Evolutionary conservation across 1,140 invertebrate genomes (phyloP), one percentile per base, ranked within the genome.

Genomic region (Telenomus remus): DNA sequence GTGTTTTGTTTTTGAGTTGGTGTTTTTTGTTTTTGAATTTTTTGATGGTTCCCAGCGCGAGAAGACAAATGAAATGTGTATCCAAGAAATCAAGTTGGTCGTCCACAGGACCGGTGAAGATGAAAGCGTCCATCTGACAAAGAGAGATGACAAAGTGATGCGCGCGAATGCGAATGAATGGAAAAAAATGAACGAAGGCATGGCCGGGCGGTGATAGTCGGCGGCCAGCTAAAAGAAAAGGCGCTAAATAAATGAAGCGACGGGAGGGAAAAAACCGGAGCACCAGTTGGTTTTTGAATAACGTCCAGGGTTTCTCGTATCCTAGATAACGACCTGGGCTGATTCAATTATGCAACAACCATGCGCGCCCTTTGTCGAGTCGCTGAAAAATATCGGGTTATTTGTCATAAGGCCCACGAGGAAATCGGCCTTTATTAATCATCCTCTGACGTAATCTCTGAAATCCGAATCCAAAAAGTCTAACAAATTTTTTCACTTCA

Each of bases 21-120:
- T n/a, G n/a, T n/a, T n/a, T n/a, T n/a, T n/a, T n/a, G n/a, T n/a
- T n/a, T n/a, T n/a, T n/a, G n/a, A n/a, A n/a, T n/a, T n/a, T n/a
- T n/a, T n/a, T n/a, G n/a, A n/a, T n/a, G n/a, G n/a, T 27, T 27
- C 19, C 19, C 19, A 27, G 19, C 19, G 49, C 79, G 77, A 81
- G 76, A 83, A 85, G 82, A 85, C 79, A 82, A 85, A 84, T 83
- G 81, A 84, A 84, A 81, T 83, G 80, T 80, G 76, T 80, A 80
- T 73, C 71, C 61, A 81, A 49, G 60, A 72, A 70, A 74, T 76
- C 63, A 57, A 71, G 78, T 78, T 49, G 70, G 79, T 80, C 71
- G 81, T 83, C 66, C 76, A 73, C 68, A 60, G 56, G 43, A 79
- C 64, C 84, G 84, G 84, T 81, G 46, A 84, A 85, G 80, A 86